A percentile compares a stretch with the other conserved stretches of the same genome.
Evolutionary conservation across 1,140 invertebrate species (phyloP).

Genomic region (Maniola jurtina): DNA sequence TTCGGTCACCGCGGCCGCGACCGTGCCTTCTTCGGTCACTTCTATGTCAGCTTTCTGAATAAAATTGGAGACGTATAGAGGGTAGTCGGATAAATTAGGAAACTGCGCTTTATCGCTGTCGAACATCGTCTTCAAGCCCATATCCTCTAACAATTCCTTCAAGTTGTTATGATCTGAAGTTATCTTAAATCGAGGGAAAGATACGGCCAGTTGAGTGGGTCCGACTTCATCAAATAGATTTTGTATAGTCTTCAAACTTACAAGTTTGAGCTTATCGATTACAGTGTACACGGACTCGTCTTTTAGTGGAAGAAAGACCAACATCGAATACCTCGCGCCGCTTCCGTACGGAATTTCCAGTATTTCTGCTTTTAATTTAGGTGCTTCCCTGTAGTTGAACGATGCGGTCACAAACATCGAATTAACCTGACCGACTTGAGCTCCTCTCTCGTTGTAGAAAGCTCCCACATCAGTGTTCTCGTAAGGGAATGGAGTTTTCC

Average conservation of each 20-base stretch:
- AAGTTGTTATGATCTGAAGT: conserved; percentile 80
- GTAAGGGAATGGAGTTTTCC: conserved; percentile 82
- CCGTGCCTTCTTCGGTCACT: conserved; percentile 85
- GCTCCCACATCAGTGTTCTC: conserved; percentile 69
- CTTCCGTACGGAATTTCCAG: conserved; percentile 83
- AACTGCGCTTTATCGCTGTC: conserved; percentile 78
- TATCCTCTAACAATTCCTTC: conserved; percentile 78
- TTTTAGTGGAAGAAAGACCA: conserved; percentile 81
- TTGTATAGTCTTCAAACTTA: conserved; percentile 75
- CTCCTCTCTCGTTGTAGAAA: conserved; percentile 69
- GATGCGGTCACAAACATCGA: conserved; percentile 62
- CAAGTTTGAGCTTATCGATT: conserved; percentile 66
- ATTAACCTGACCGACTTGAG: conserved; percentile 64
- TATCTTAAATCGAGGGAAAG: conserved; percentile 83
- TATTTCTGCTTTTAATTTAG: conserved; percentile 76
- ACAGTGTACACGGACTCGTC: conserved; percentile 48
- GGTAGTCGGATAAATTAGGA: conserved; percentile 78
- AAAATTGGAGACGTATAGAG: conserved; percentile 75
- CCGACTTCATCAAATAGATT: conserved; percentile 50
- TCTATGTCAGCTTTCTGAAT: conserved; percentile 87
- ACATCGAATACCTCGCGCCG: conserved; percentile 81
- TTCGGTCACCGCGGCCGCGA: conserved; percentile 79
- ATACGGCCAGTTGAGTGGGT: conserved; percentile 72
- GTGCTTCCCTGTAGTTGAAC: conserved; percentile 52
- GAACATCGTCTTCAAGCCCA: conserved; percentile 85